These are phyloP conservation scores for Ceratosolen solmsi DNA, from an alignment of 1,140 invertebrate genomes.

Conservation along the genomic window DNA sequence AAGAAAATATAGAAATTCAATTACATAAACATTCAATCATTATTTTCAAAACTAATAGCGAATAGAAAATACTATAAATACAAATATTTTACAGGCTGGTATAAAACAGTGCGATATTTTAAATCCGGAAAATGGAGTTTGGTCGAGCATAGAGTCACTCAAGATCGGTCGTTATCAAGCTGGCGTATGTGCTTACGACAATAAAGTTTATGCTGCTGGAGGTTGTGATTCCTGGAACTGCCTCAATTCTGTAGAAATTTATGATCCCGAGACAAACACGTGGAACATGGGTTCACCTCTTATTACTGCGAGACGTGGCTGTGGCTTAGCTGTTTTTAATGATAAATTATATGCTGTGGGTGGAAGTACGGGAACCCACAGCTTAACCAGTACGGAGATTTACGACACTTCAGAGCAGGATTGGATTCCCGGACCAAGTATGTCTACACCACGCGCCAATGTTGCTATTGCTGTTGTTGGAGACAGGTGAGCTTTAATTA, in stretches of 20 bases:
- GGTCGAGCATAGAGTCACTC: slow-evolving; percentile 80
- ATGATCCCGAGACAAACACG: slow-evolving; percentile 76
- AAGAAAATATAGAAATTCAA: no score
- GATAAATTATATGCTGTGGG: slow-evolving; percentile 80
- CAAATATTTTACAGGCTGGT: slow-evolving; percentile 67
- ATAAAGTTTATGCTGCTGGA: slow-evolving; percentile 83
- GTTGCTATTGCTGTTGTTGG: slow-evolving; percentile 82
- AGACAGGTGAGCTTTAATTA: slow-evolving; percentile 65
- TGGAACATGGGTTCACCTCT: slow-evolving; percentile 75
- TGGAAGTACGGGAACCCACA: slow-evolving; percentile 83
- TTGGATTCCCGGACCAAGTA: slow-evolving; percentile 80
- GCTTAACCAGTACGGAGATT: slow-evolving; percentile 80
- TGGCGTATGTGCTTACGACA: slow-evolving; percentile 80
- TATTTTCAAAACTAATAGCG: no score
- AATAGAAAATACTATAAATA: no score
- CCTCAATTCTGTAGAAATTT: slow-evolving; percentile 81
- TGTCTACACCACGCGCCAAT: slow-evolving; percentile 81
- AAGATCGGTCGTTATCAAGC: slow-evolving; percentile 85
- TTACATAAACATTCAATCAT: no score
- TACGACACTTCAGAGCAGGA: slow-evolving; percentile 77
- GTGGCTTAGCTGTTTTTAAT: slow-evolving; percentile 79
- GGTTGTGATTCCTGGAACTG: slow-evolving; percentile 89
- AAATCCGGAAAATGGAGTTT: slow-evolving; percentile 76
- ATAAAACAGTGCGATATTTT: slow-evolving; percentile 85
- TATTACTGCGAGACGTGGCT: slow-evolving; percentile 80